Evolutionary conservation across 2,888 invertebrate species (phyloP), one percentile per base, ranked within the genome.

Genomic region (Rhingia campestris): DNA sequence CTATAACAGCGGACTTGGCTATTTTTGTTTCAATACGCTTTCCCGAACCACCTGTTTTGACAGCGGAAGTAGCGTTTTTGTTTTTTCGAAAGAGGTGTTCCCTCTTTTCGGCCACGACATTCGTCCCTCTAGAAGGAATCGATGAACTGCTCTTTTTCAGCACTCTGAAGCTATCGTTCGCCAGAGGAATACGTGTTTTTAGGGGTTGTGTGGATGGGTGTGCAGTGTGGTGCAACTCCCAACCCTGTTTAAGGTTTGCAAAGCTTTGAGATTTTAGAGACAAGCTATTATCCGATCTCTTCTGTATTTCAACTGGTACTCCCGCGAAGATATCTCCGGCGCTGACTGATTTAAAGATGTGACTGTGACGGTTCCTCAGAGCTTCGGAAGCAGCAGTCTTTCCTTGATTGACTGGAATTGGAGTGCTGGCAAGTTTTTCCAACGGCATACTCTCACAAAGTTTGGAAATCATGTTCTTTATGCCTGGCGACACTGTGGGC

Each of bases 271-370:
- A 54, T 61, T 86, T 53, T 72, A 84, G 53, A 72, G 54, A 45
- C 30, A 77, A 53, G 4, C 56, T 66, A 7, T 9, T 41, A 0
- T 74, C 47, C 3, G 45, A 14, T 12, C 35, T 56, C 6, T 64
- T 58, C 10, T 45, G 22, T n/a, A 30, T 14, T n/a, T 43, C 64
- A 0, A 6, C 10, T 4, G 67, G 33, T 22, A 41, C 14, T 10
- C 64, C 49, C 0, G 7, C 30, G 10, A 87, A 86, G 12, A 92
- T 86, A 49, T 89, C 87, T 4, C 90, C 89, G 37, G 89, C 93
- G 87, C 95, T 95, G 6, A 94, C 94, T 32, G 95, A 95, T 90
- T 95, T 95, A 87, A 94, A 93, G 2, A 95, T 94, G 91, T 93
- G 93, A 6, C 9, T 69, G 4, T 69, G 56, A 5, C 49, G 10